phyloP scores from a whole-genome alignment of 1,140 invertebrate species.

The Aphis gossypii region DNA sequence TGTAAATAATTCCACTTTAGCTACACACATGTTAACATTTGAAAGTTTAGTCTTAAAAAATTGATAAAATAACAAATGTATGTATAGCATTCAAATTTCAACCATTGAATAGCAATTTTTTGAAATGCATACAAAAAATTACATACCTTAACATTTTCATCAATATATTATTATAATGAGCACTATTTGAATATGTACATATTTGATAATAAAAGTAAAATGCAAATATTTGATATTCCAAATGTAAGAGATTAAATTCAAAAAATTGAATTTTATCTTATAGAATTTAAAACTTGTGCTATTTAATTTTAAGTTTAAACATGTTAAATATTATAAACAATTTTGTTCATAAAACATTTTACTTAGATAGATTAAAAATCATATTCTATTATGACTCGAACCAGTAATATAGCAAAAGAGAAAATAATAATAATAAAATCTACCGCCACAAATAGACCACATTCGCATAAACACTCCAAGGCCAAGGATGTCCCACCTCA shows the following conservation, averaged over 20 bases:
- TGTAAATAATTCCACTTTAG: constrained; percentile 7
- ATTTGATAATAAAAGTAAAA: neutral
- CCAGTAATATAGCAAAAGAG: too few relatives aligned
- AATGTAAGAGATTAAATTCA: neutral
- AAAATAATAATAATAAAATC: too few relatives aligned
- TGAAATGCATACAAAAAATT: neutral
- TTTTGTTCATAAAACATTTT: neutral
- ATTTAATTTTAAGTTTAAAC: neutral
- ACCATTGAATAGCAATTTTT: neutral
- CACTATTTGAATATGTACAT: neutral
- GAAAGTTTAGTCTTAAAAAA: neutral
- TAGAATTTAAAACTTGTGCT: too few relatives aligned
- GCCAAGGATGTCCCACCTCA: neutral
- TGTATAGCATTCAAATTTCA: neutral
- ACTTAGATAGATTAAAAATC: neutral
- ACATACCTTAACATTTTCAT: neutral
- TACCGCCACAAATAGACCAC: neutral
- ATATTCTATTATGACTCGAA: neutral
- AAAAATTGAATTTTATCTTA: too few relatives aligned
- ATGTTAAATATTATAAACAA: neutral
- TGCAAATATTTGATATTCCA: neutral
- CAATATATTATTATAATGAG: neutral
- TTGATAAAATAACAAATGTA: neutral
- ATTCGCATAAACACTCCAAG: neutral
- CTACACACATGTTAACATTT: neutral